Percentiles rank a stretch among this genome's conserved stretches.
phyloP scores from a whole-genome alignment of 2,888 invertebrate genomes.

The Xanthia icteritia region DNA sequence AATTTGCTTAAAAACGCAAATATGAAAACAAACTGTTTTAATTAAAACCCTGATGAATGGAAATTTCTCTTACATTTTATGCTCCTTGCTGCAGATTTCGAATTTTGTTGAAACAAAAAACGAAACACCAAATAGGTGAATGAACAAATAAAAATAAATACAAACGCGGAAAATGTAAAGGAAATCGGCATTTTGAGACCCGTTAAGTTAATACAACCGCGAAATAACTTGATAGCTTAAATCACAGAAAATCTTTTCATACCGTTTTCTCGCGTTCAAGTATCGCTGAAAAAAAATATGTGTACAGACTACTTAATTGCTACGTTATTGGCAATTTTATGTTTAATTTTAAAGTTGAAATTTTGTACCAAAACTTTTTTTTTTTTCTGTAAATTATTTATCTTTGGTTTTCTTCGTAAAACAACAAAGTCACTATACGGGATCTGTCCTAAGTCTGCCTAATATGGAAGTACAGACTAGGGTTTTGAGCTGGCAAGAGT shows the following conservation, averaged over 20 bases:
- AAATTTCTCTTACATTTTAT: background rate
- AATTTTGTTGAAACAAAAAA: background rate
- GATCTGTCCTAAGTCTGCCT: slow-evolving; percentile 8
- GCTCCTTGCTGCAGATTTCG: background rate
- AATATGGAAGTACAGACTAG: slow-evolving; percentile 5
- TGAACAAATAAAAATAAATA: background rate
- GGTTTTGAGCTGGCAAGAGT: background rate
- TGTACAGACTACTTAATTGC: background rate
- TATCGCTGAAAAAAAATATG: background rate
- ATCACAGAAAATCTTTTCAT: background rate
- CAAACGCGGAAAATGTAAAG: background rate
- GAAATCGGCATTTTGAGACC: background rate
- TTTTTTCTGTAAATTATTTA: slow-evolving; percentile 9
- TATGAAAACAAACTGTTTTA: background rate
- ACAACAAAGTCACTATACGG: slow-evolving; percentile 5
- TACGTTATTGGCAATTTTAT: background rate
- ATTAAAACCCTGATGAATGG: background rate
- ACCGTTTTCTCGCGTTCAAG: background rate
- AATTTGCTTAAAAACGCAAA: background rate
- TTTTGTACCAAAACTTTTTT: background rate
- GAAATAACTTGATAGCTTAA: slow-evolving; percentile 36
- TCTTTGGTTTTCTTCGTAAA: slow-evolving; percentile 7
- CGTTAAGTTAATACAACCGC: slow-evolving; percentile 39
- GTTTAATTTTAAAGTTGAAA: background rate
- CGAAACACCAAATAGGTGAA: background rate